These are phyloP conservation scores for Trichonephila inaurata DNA, from an alignment of 1,140 invertebrate genomes.

Conservation along the genomic window DNA sequence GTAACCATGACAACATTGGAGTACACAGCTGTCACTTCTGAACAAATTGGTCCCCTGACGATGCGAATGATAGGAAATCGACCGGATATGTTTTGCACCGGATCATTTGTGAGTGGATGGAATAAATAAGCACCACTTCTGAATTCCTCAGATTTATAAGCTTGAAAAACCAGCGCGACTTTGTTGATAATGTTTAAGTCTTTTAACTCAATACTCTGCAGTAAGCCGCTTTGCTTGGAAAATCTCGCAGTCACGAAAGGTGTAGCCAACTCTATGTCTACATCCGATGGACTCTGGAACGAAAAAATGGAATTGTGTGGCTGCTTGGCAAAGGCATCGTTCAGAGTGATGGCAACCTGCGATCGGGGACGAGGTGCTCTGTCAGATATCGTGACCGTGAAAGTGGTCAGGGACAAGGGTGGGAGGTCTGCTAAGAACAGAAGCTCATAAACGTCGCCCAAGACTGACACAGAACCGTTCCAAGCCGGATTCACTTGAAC, in stretches of 20 bases:
- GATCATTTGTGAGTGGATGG: slow-evolving; percentile 88
- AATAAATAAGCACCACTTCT: slow-evolving; percentile 98
- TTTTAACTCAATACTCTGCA: slow-evolving; percentile 87
- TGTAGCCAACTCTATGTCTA: slow-evolving; percentile 92
- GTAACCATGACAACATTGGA: slow-evolving; percentile 89
- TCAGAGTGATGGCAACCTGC: slow-evolving; percentile 68
- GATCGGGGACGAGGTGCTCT: slow-evolving; percentile 21
- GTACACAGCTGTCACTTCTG: slow-evolving; percentile 90
- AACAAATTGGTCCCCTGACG: slow-evolving; percentile 89
- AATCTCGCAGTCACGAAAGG: slow-evolving; percentile 88
- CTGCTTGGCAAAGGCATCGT: slow-evolving; percentile 72
- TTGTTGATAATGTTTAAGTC: slow-evolving; percentile 88
- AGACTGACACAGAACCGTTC: slow-evolving; percentile 81
- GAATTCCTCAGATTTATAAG: slow-evolving; percentile 93
- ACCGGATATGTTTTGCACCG: slow-evolving; percentile 85
- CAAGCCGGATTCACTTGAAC: slow-evolving; percentile 91
- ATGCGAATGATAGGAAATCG: slow-evolving; percentile 86
- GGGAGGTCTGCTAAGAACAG: slow-evolving; percentile 90
- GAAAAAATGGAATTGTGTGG: slow-evolving; percentile 75
- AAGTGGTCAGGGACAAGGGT: slow-evolving; percentile 87
- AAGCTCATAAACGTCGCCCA: slow-evolving; percentile 84
- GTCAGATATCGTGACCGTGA: slow-evolving; percentile 82
- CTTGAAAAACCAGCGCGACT: slow-evolving; percentile 87
- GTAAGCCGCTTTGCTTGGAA: slow-evolving; percentile 89
- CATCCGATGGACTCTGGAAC: slow-evolving; percentile 73